Evolutionary conservation across 2,113 vertebrate species (phyloP).

Genomic region (Phaetusa simplex): DNA sequence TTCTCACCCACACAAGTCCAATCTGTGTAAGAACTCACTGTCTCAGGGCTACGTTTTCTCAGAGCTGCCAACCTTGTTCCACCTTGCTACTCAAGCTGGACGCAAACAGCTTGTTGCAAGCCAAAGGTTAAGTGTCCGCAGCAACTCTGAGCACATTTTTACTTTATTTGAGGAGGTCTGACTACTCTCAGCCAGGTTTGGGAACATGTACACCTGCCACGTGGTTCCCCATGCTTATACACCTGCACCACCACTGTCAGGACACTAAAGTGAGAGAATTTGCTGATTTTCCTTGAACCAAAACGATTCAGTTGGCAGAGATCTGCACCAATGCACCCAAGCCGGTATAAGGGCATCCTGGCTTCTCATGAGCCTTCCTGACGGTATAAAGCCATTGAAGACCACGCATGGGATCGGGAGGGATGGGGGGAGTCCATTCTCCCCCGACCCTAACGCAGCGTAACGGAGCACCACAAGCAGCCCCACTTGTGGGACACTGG

Average conservation of each 20-base stretch:
- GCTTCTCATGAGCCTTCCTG: not conserved
- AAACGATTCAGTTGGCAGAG: not conserved
- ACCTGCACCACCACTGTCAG: not conserved
- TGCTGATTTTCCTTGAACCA: not conserved
- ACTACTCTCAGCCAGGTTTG: not conserved
- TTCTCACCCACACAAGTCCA: not conserved
- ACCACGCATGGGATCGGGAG: not conserved
- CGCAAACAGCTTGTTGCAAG: not conserved
- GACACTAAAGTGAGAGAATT: not conserved
- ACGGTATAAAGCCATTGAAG: not conserved
- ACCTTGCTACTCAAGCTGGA: not conserved
- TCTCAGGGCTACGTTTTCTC: not conserved
- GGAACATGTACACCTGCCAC: not conserved
- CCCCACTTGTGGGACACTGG: not conserved
- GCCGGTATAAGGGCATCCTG: not conserved
- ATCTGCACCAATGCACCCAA: not conserved
- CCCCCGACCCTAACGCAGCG: fast-evolving
- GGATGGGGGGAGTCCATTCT: not conserved
- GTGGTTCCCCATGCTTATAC: fast-evolving
- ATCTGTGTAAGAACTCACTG: not conserved
- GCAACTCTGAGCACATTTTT: not conserved
- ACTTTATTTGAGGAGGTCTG: not conserved
- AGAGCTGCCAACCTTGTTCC: not conserved
- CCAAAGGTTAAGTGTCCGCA: not conserved
- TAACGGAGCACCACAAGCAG: not conserved